phyloP scores from a whole-genome alignment of 2,888 invertebrate species.

The Anodontia alba region DNA sequence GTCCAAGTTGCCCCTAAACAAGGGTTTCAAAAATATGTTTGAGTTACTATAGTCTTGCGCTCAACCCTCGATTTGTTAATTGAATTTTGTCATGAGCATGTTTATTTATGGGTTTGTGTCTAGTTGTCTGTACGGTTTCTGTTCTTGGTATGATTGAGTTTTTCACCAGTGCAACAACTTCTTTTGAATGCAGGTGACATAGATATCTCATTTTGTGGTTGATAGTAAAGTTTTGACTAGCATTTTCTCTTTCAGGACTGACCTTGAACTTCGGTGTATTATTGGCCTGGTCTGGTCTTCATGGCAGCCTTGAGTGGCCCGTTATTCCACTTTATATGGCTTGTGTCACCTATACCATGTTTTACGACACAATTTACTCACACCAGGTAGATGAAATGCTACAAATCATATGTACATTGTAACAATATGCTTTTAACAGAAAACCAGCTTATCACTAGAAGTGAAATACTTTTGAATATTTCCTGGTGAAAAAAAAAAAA shows the following conservation, averaged over 20 bases:
- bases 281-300: conserved; percentile 84
- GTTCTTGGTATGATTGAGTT: too few relatives aligned
- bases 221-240: not conserved
- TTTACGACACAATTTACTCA: conserved; percentile 82
- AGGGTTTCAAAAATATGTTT: too few relatives aligned
- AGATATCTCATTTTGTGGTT: too few relatives aligned
- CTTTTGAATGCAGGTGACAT: too few relatives aligned
- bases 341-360: conserved; percentile 77
- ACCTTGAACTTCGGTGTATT: conserved; percentile 85
- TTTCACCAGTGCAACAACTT: too few relatives aligned
- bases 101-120: too few relatives aligned
- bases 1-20: too few relatives aligned
- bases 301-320: conserved; percentile 73
- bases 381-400: conserved; percentile 77
- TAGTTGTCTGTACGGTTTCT: too few relatives aligned
- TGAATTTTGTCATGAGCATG: too few relatives aligned
- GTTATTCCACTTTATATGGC: conserved; percentile 81
- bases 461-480: not conserved
- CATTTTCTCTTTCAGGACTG: conserved; percentile 71
- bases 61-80: too few relatives aligned
- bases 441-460: not conserved
- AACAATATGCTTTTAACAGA: not conserved
- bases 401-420: not conserved
- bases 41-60: too few relatives aligned
- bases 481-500: too few relatives aligned